Conservation (phyloP, 2,797 vertebrate species). For the Platalea minor region DNA sequence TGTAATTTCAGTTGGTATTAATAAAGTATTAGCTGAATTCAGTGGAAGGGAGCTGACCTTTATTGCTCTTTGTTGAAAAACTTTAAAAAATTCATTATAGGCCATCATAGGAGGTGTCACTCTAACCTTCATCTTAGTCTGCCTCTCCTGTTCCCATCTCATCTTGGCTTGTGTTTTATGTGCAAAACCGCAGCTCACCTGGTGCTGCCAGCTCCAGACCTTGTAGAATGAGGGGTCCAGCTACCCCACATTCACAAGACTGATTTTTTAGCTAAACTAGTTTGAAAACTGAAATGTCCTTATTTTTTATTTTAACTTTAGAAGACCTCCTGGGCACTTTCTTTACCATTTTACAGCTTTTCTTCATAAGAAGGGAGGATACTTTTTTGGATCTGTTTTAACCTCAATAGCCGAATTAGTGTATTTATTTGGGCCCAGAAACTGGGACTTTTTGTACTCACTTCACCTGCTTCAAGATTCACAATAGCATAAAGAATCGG, state of each 20-base stretch:
- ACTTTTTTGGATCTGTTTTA: neutral
- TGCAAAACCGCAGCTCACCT: neutral
- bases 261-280: neutral
- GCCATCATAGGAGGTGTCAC: neutral
- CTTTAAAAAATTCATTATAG: slow-evolving; percentile 18
- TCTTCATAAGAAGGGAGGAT: neutral
- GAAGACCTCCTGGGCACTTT: neutral
- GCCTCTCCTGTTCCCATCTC: neutral
- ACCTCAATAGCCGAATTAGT: neutral
- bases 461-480: neutral
- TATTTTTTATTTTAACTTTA: neutral
- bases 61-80: neutral
- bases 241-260: rapidly evolving
- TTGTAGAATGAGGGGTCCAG: neutral
- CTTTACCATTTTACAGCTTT: neutral
- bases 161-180: neutral
- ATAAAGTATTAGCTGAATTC: neutral
- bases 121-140: neutral
- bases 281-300: neutral
- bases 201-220: neutral
- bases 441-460: neutral
- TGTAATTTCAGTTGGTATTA: neutral
- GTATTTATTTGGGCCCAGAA: neutral
- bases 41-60: neutral
- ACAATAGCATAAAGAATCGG: neutral